Conservation (phyloP, 2,113 vertebrate species). For the Galeopterus variegatus region DNA sequence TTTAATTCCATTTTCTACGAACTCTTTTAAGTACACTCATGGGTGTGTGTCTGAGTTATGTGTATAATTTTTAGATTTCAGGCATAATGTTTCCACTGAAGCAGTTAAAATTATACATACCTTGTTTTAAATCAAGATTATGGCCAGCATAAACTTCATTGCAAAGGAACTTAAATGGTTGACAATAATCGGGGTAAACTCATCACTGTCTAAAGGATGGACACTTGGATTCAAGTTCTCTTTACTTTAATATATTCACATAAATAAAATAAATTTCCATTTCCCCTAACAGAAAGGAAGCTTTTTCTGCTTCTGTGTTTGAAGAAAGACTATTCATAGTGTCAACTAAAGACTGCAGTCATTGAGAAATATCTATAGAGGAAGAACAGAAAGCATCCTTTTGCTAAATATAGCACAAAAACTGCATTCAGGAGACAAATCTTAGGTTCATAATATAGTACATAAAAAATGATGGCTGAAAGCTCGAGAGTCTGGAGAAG, state of each 20-base stretch:
- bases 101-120: background rate
- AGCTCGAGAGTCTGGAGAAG: background rate
- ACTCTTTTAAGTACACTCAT: no score
- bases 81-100: background rate
- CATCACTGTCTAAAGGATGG: conserved; percentile 2
- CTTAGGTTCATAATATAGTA: conserved; percentile 43
- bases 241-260: background rate
- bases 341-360: background rate
- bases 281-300: conserved; percentile 57
- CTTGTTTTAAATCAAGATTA: conserved; percentile 22
- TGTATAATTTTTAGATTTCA: background rate
- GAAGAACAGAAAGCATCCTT: conserved; percentile 60
- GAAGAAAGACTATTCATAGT: conserved; percentile 60
- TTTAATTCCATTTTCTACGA: no score
- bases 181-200: background rate
- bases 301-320: conserved; percentile 40
- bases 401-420: conserved; percentile 69
- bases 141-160: background rate
- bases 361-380: conserved; percentile 13
- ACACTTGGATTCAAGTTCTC: conserved; percentile 44
- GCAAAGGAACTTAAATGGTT: conserved; percentile 17
- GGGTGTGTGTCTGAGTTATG: no score
- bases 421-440: conserved; percentile 35
- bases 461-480: background rate
- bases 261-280: conserved; percentile 64